Evolutionary conservation across 2,797 vertebrate genomes (phyloP).

Genomic region (Enteromius thamalakanensis): DNA sequence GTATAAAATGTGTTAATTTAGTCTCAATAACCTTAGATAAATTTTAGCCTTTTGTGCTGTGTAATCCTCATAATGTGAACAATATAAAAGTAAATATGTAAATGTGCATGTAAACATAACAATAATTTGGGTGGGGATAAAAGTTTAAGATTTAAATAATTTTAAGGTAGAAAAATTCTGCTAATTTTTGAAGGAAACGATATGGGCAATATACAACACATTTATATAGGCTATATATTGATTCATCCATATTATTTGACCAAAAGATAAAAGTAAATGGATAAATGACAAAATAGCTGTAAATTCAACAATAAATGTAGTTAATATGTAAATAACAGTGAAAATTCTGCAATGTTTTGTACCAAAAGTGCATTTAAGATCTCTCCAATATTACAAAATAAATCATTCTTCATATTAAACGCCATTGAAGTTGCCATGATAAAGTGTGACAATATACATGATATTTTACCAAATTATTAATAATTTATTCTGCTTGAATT

Average conservation of each 20-base stretch:
- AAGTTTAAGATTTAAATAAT: neutral
- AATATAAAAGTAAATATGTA: neutral
- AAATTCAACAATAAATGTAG: neutral
- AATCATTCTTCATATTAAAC: neutral
- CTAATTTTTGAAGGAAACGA: neutral
- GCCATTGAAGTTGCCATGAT: neutral
- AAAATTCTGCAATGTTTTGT: neutral
- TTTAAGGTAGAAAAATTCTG: neutral
- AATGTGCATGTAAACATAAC: neutral
- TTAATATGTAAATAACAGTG: neutral
- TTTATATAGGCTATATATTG: too few species aligned
- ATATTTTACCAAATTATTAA: neutral
- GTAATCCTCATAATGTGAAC: neutral
- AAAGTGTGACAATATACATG: too few species aligned
- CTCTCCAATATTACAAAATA: neutral
- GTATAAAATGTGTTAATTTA: neutral
- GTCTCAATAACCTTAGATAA: neutral
- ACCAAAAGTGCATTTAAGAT: neutral
- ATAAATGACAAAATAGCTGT: neutral
- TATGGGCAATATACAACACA: neutral
- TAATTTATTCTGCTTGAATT: neutral
- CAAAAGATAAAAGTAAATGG: neutral
- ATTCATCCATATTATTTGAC: neutral
- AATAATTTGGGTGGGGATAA: neutral
- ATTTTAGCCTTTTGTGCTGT: too few species aligned